These are phyloP conservation scores for Oenanthe melanoleuca DNA, from an alignment of 2,113 vertebrate genomes.

Conservation along the genomic window DNA sequence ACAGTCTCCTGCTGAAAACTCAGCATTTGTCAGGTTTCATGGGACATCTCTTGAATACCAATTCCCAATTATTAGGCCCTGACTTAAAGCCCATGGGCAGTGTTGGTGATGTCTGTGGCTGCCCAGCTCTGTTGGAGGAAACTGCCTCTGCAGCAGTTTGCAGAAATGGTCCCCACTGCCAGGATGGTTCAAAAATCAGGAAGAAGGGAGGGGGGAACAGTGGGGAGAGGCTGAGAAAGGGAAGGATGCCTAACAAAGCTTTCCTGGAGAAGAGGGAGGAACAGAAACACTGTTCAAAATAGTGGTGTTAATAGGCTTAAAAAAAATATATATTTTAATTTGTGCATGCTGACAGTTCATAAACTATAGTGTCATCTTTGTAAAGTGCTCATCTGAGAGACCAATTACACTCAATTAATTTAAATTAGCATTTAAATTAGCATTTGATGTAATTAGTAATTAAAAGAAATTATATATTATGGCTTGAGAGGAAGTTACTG, in stretches of 20 bases:
- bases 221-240: background rate
- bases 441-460: background rate
- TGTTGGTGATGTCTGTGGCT: background rate
- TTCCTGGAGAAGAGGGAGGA: background rate
- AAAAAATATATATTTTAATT: background rate
- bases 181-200: background rate
- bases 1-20: background rate
- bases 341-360: background rate
- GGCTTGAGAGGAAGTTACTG: background rate
- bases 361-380: background rate
- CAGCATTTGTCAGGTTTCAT: background rate
- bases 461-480: background rate
- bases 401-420: background rate
- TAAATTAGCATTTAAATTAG: background rate
- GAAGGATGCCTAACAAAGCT: background rate
- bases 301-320: background rate
- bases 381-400: background rate
- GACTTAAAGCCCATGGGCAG: background rate
- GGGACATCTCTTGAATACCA: background rate
- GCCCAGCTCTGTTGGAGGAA: background rate
- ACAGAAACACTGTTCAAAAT: background rate
- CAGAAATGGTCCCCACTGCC: background rate
- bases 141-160: background rate
- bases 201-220: background rate
- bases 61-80: background rate